Percentiles rank a stretch among this genome's conserved stretches.
These are phyloP conservation scores for Zaprionus kolodkinae DNA, from an alignment of 1,140 invertebrate species.

Conservation along the genomic window DNA sequence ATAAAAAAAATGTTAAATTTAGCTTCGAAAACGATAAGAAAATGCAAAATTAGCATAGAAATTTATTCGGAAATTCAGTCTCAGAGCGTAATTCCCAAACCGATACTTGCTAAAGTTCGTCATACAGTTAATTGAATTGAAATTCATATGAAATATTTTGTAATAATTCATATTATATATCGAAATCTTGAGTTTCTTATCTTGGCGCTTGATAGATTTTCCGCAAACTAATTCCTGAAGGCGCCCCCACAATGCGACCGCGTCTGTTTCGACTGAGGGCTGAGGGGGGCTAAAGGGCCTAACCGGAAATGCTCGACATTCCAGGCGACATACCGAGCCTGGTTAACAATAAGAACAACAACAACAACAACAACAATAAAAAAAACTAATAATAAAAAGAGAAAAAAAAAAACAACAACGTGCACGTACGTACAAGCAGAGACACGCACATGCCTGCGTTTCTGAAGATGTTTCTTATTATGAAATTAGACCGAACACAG, in stretches of 20 bases:
- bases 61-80: too few species aligned
- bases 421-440: neutral
- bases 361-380: conserved; percentile 29
- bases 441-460: conserved; percentile 52
- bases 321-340: conserved; percentile 61
- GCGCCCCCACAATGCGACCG: conserved; percentile 9
- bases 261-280: neutral
- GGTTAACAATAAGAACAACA: conserved; percentile 61
- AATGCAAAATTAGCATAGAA: too few species aligned
- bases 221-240: conserved; percentile 8
- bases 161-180: neutral
- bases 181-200: neutral
- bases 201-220: conserved; percentile 10
- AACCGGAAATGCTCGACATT: conserved; percentile 74
- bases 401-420: conserved; percentile 20
- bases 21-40: too few species aligned
- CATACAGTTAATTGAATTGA: neutral
- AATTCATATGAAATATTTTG: neutral
- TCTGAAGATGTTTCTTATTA: conserved; percentile 80
- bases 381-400: conserved; percentile 51
- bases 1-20: too few species aligned
- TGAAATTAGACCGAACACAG: conserved; percentile 76
- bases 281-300: conserved; percentile 14
- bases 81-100: too few species aligned
- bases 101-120: neutral